Conservation (phyloP, 2,888 invertebrate genomes). For the Pristionchus entomophagus region DNA sequence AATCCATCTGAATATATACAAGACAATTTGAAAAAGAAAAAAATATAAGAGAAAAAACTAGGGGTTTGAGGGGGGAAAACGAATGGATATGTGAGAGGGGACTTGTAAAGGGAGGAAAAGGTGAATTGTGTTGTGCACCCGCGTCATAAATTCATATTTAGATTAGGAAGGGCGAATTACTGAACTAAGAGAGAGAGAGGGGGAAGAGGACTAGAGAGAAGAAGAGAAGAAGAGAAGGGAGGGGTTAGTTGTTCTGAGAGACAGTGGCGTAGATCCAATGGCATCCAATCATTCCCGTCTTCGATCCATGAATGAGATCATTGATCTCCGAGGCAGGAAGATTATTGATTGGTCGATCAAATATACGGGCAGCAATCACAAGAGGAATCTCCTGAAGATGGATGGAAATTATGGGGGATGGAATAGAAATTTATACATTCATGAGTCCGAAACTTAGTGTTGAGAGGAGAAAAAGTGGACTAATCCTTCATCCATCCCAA, state of each 20-base stretch:
- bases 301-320: constrained; percentile 72
- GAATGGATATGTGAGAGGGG: background rate
- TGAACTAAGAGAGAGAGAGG: background rate
- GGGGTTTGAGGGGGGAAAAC: background rate
- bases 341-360: constrained; percentile 74
- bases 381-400: constrained; percentile 73
- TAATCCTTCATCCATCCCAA: no score
- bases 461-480: no score
- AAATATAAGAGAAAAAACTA: background rate
- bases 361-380: constrained; percentile 74
- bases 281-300: constrained; percentile 74
- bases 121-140: constrained; percentile 27
- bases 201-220: constrained; percentile 29
- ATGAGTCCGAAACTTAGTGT: no score
- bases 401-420: no score
- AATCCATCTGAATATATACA: constrained; percentile 29
- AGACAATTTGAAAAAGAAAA: constrained; percentile 21
- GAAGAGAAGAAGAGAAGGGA: background rate
- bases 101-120: constrained; percentile 10
- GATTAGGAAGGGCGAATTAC: constrained; percentile 34
- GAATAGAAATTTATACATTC: background rate
- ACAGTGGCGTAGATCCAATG: constrained; percentile 75
- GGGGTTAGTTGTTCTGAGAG: constrained; percentile 54
- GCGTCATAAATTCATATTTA: constrained; percentile 34
- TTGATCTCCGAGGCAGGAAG: constrained; percentile 69